Percentiles rank a stretch among this genome's conserved stretches.
Conservation (phyloP, 2,113 vertebrate species). For the Ginglymostoma cirratum region DNA sequence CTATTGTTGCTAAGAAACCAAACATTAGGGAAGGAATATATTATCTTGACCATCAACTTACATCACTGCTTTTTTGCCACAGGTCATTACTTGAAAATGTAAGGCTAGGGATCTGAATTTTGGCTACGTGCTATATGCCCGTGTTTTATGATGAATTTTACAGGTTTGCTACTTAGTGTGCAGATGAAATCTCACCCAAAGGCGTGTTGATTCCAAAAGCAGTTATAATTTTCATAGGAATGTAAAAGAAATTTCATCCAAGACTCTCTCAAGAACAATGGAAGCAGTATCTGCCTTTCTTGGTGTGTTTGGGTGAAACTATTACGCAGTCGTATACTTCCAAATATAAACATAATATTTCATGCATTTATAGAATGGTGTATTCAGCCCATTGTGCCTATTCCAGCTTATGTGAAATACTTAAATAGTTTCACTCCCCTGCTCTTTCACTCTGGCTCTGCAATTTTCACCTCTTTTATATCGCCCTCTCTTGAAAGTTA, state of each 20-base stretch:
- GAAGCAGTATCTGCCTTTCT: not conserved
- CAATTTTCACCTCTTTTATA: not conserved
- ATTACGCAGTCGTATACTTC: not conserved
- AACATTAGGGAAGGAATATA: slow-evolving; percentile 2
- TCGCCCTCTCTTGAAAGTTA: not conserved
- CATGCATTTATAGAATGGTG: not conserved
- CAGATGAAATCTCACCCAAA: not conserved
- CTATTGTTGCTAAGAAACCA: not conserved
- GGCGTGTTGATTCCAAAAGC: not conserved
- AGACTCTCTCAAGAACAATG: not conserved
- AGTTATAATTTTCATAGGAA: not conserved
- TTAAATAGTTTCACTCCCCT: not conserved
- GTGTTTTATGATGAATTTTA: not conserved
- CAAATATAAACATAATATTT: not conserved
- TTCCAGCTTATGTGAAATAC: not conserved
- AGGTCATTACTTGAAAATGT: not conserved
- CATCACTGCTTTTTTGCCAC: not conserved
- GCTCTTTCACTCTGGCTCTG: not conserved
- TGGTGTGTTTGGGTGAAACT: not conserved
- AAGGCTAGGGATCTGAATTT: not conserved
- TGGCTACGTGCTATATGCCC: not conserved
- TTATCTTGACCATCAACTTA: not conserved
- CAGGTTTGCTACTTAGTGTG: not conserved
- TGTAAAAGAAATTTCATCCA: not conserved
- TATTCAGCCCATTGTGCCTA: not conserved